Conservation (phyloP, 92 coral and sea anemone species). For the Palythoa caribaeorum region DNA sequence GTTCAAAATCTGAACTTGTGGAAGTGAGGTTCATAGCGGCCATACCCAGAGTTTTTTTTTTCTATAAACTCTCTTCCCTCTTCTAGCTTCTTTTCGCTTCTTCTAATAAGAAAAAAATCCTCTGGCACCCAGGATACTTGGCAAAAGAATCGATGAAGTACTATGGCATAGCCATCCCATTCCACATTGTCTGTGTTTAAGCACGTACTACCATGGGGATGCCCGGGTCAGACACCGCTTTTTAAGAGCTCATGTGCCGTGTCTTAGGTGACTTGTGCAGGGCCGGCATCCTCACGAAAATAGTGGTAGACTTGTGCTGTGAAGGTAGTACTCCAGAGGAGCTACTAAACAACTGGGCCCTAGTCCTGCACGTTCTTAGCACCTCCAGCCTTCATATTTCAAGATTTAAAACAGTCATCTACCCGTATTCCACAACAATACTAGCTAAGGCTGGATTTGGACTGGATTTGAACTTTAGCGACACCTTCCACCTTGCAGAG, state of each 20-base stretch:
- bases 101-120: no score
- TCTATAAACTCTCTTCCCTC: no score
- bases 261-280: slow-evolving; percentile 9
- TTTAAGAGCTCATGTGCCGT: no score
- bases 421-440: background rate
- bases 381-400: background rate
- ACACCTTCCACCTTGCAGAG: background rate
- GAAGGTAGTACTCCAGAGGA: background rate
- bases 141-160: no score
- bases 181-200: slow-evolving; percentile 7
- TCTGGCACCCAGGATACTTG: no score
- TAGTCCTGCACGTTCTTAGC: background rate
- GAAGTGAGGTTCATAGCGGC: no score
- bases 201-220: slow-evolving; percentile 13
- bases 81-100: no score
- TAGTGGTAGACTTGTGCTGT: slow-evolving; percentile 4
- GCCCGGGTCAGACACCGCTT: no score
- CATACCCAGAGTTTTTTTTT: no score
- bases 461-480: background rate
- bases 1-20: no score
- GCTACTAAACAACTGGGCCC: no score
- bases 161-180: slow-evolving; percentile 19
- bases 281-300: slow-evolving; percentile 28
- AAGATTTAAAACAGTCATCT: slow-evolving; percentile 4
- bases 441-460: background rate